phyloP scores from a whole-genome alignment of 2,797 vertebrate species.

The Microctenopoma steveboyesi region DNA sequence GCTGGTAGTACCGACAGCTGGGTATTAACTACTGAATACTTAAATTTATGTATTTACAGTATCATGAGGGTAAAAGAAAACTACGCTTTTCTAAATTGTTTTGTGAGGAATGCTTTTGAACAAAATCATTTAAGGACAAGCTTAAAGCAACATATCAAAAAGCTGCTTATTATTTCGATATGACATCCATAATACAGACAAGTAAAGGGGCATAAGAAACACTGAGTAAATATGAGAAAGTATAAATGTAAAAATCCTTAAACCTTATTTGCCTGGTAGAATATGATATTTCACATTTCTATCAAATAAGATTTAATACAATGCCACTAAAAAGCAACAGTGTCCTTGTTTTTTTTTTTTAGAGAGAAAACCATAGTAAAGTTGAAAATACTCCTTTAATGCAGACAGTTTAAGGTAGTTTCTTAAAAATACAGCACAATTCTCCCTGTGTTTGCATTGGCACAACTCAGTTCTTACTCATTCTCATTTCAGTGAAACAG shows the following conservation, averaged over 20 bases:
- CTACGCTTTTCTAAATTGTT: constrained; percentile 29
- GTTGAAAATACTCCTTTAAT: constrained; percentile 41
- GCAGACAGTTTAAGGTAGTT: constrained; percentile 2
- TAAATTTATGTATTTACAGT: constrained; percentile 36
- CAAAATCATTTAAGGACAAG: constrained; percentile 15
- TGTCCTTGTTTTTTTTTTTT: background rate
- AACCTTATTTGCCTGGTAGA: background rate
- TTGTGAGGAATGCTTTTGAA: constrained; percentile 33
- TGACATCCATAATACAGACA: background rate
- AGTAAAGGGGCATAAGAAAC: constrained; percentile 10
- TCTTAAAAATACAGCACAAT: constrained; percentile 14
- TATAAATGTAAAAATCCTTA: constrained; percentile 33
- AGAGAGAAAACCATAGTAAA: constrained; percentile 3
- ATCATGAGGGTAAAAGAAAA: constrained; percentile 16
- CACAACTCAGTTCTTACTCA: constrained; percentile 20
- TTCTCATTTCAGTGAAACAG: constrained; percentile 50
- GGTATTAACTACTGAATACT: constrained; percentile 15
- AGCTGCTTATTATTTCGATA: constrained; percentile 20
- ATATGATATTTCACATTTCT: background rate
- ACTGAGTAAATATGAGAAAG: constrained; percentile 2
- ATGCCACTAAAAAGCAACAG: background rate
- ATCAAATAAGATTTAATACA: constrained; percentile 10
- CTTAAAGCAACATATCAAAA: constrained; percentile 34
- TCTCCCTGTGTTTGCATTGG: constrained; percentile 15
- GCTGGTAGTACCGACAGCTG: constrained; percentile 1